These are phyloP conservation scores for Meliscaeva auricollis DNA, from an alignment of 2,888 invertebrate genomes.

Conservation along the genomic window DNA sequence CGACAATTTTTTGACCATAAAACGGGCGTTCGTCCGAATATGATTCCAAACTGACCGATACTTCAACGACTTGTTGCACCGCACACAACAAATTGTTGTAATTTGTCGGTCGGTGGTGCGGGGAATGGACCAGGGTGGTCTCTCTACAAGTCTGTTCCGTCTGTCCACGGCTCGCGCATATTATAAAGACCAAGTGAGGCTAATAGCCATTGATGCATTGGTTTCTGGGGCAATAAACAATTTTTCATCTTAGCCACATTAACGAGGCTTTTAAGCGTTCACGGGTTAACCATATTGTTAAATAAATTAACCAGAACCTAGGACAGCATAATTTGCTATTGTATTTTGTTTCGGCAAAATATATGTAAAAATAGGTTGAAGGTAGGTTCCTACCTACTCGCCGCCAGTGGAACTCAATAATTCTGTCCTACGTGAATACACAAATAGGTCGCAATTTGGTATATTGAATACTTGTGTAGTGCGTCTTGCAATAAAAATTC, in stretches of 20 bases:
- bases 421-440: slow-evolving; percentile 17
- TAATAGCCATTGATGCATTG: slow-evolving; percentile 70
- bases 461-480: slow-evolving; percentile 60
- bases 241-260: slow-evolving; percentile 41
- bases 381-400: neutral
- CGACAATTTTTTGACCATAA: slow-evolving; percentile 58
- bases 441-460: slow-evolving; percentile 3
- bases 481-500: slow-evolving; percentile 67
- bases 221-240: slow-evolving; percentile 70
- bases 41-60: slow-evolving; percentile 19
- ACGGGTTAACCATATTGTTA: slow-evolving; percentile 51
- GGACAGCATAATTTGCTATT: slow-evolving; percentile 16
- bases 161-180: slow-evolving; percentile 15
- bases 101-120: slow-evolving; percentile 2
- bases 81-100: slow-evolving; percentile 44
- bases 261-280: slow-evolving; percentile 37
- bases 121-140: neutral
- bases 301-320: slow-evolving; percentile 42
- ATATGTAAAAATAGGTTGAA: neutral
- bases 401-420: slow-evolving; percentile 9
- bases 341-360: slow-evolving; percentile 30
- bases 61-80: slow-evolving; percentile 13
- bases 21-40: slow-evolving; percentile 29
- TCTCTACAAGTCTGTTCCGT: too few species aligned
- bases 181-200: slow-evolving; percentile 51